These are phyloP conservation scores for Ceratina japonica DNA, from an alignment of 1,140 invertebrate genomes.

Conservation along the genomic window DNA sequence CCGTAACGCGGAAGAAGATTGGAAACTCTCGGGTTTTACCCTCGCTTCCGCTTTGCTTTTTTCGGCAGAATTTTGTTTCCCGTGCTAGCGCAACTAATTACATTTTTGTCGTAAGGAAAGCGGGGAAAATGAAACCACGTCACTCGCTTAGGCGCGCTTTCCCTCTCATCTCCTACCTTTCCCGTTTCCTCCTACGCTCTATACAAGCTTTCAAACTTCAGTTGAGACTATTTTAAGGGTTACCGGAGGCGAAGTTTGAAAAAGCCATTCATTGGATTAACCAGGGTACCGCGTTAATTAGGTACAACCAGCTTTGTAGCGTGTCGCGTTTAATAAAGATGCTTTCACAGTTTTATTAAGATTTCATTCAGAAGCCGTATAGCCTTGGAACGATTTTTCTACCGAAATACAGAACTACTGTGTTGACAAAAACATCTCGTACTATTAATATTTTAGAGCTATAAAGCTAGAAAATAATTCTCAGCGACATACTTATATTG, in stretches of 20 bases:
- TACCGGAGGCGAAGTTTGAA: no score
- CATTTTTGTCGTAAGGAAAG: constrained; percentile 42
- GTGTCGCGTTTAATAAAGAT: not conserved
- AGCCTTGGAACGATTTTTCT: no score
- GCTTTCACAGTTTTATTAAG: no score
- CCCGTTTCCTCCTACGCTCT: not conserved
- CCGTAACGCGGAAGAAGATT: constrained; percentile 29
- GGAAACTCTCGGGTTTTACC: constrained; percentile 6
- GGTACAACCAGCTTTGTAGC: not conserved
- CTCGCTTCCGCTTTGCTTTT: constrained; percentile 25
- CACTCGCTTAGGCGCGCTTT: not conserved
- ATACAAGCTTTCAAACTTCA: not conserved
- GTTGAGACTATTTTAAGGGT: not conserved
- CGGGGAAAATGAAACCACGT: constrained; percentile 18
- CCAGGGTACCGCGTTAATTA: constrained; percentile 2
- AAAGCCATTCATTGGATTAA: not conserved
- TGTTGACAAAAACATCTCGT: no score
- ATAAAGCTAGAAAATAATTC: no score
- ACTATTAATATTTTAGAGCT: no score
- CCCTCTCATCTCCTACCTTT: not conserved
- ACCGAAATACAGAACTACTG: no score
- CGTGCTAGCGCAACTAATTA: constrained; percentile 47
- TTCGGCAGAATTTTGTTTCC: constrained; percentile 19
- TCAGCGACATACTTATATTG: no score
- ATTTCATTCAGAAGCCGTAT: no score